phyloP scores from a whole-genome alignment of 2,113 vertebrate genomes.

The Cryptomyrus ogoouensis region DNA sequence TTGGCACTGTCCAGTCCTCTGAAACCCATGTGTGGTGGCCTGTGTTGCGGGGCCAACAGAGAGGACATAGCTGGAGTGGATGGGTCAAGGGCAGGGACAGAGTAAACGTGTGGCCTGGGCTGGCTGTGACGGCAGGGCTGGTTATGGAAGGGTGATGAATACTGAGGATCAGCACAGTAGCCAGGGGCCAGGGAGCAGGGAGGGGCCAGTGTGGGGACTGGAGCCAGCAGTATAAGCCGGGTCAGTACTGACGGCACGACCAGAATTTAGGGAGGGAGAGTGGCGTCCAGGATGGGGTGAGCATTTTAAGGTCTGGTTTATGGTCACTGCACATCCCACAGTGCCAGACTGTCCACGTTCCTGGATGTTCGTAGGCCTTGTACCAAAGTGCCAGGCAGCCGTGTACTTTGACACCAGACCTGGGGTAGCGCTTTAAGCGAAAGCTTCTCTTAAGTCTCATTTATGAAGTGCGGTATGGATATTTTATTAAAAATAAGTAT shows the following conservation, averaged over 20 bases:
- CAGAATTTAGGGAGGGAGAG: not conserved
- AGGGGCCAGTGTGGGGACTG: not conserved
- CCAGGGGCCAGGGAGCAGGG: not conserved
- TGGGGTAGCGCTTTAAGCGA: not conserved
- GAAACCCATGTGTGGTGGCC: not conserved
- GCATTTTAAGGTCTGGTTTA: not conserved
- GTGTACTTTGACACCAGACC: not conserved
- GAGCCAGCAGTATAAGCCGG: not conserved
- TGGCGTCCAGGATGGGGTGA: not conserved
- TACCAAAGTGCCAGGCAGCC: not conserved
- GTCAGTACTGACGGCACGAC: not conserved
- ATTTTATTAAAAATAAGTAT: not conserved
- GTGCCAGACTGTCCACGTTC: not conserved
- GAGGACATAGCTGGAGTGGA: not conserved
- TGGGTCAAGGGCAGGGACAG: not conserved
- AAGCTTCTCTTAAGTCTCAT: not conserved
- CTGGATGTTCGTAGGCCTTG: not conserved
- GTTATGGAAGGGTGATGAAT: not conserved
- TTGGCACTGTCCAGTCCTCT: not conserved
- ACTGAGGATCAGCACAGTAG: not conserved
- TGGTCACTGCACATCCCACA: not conserved
- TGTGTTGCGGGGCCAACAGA: not conserved
- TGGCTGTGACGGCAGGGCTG: not conserved
- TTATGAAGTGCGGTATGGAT: not conserved
- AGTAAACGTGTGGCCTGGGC: not conserved